A percentile compares a stretch with the other conserved stretches of the same genome.
phyloP scores from a whole-genome alignment of 2,113 vertebrate species.

The Hippocampus mohnikei region DNA sequence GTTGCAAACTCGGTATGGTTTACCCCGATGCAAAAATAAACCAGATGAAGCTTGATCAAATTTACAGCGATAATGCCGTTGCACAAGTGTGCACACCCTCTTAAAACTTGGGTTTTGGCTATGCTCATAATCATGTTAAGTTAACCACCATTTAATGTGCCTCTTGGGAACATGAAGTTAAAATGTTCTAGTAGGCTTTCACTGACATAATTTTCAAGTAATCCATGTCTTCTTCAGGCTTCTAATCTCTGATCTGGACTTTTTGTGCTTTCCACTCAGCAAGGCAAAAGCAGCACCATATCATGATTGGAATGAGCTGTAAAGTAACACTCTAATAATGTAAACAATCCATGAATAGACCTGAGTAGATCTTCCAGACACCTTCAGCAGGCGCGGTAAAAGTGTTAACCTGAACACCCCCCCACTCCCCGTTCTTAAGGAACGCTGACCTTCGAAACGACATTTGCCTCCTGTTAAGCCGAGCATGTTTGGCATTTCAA shows the following conservation, averaged over 20 bases:
- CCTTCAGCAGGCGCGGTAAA: conserved; percentile 21
- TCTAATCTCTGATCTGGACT: not conserved
- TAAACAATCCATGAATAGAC: conserved; percentile 9
- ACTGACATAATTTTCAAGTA: too few relatives aligned
- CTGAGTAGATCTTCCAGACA: conserved; percentile 5
- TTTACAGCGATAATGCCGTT: not conserved
- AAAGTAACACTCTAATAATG: conserved; percentile 5
- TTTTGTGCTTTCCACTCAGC: conserved; percentile 5
- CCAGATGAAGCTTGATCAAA: too few relatives aligned
- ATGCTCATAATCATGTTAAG: not conserved
- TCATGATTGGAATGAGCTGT: conserved; percentile 8
- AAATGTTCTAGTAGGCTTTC: too few relatives aligned
- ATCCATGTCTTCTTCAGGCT: not conserved
- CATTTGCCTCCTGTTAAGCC: conserved; percentile 48
- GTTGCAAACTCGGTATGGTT: too few relatives aligned
- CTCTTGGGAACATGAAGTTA: too few relatives aligned
- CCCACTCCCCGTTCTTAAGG: conserved; percentile 2
- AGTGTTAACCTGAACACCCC: conserved; percentile 40
- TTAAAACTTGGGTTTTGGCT: not conserved
- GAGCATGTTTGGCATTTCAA: conserved; percentile 51
- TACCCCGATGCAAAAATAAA: too few relatives aligned
- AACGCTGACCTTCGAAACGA: conserved; percentile 47
- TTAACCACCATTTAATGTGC: too few relatives aligned
- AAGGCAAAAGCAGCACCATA: conserved; percentile 9
- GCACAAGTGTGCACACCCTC: not conserved